Base-by-base conservation (phyloP, 2,797 vertebrate genomes). In the Chromobotia macracanthus region DNA sequence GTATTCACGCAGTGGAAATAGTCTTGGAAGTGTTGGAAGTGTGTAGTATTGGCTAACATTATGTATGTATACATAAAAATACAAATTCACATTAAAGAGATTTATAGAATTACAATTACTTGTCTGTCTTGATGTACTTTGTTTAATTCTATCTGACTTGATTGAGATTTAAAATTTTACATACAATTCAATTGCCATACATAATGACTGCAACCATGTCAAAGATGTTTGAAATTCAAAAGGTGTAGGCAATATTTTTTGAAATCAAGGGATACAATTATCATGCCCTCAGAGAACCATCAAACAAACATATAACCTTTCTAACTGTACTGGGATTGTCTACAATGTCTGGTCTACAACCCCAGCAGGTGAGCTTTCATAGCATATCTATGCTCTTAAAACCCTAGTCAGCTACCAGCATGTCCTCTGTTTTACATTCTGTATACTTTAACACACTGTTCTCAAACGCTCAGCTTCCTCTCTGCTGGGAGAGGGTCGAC, bases 401-500 rank as follows among this genome's bases (percentile, higher is more conserved):
- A 48, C 19, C 19, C 48, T 55, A 19, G 5, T 50, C 73, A 44
- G 18, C 31, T 15, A 75, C 6, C 50, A 12, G 4, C 72, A 50
- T 35, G 18, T 50, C 53, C 50, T 19, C 66, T 31, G 11, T 56
- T 64, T 64, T 38, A 38, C 64, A 46, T 76, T 56, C 31, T 25
- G 15, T 19, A 10, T 66, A 19, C 19, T 56, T 66, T 11, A 67
- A 46, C 51, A 76, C 23, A 31, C 21, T 0, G 5, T 5, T 23
- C 61, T 75, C 16, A 76, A 66, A 48, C 44, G 48, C 63, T 66
- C 63, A 56, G 21, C 48, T 23, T 67, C 63, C 7, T 67, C 16
- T 50, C 50, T 67, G 63, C 74, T 56, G 74, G 55, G 74, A 56
- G 74, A 56, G 18, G 25, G 44, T 44, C 15, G 19, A 44, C 16